Conservation (phyloP, 2,888 invertebrate genomes). For the Rambutsinella grinnellia region DNA sequence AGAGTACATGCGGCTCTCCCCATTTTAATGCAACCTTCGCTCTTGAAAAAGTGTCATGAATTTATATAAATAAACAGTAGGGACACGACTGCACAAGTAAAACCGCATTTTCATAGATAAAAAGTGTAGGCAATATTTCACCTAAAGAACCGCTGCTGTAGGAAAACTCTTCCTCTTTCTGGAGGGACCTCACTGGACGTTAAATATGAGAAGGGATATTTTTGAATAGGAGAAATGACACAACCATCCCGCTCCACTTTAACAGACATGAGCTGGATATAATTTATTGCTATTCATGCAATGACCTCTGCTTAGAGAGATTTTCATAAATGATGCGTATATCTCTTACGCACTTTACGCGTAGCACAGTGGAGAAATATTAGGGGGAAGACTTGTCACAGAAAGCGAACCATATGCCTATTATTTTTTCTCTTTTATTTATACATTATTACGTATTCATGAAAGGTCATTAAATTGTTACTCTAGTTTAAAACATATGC, state of each 20-base stretch:
- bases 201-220: too few species aligned
- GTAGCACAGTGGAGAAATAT: too few species aligned
- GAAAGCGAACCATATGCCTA: constrained; percentile 3
- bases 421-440: background rate
- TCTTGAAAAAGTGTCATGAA: background rate
- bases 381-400: constrained; percentile 11
- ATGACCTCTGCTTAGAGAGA: constrained; percentile 15
- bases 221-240: constrained; percentile 43
- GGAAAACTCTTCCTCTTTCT: background rate
- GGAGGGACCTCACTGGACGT: too few species aligned
- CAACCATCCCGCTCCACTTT: constrained; percentile 21
- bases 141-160: constrained; percentile 2
- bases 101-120: background rate
- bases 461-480: background rate
- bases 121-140: constrained; percentile 13
- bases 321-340: too few species aligned
- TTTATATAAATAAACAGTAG: background rate
- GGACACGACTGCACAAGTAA: background rate
- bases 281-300: constrained; percentile 36
- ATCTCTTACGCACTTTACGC: too few species aligned
- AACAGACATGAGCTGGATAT: constrained; percentile 7
- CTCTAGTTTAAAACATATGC: constrained; percentile 3
- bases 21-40: background rate
- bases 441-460: constrained; percentile 8
- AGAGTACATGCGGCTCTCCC: background rate